These are phyloP conservation scores for Bombus terrestris DNA, from an alignment of 1,140 invertebrate species.

Conservation along the genomic window DNA sequence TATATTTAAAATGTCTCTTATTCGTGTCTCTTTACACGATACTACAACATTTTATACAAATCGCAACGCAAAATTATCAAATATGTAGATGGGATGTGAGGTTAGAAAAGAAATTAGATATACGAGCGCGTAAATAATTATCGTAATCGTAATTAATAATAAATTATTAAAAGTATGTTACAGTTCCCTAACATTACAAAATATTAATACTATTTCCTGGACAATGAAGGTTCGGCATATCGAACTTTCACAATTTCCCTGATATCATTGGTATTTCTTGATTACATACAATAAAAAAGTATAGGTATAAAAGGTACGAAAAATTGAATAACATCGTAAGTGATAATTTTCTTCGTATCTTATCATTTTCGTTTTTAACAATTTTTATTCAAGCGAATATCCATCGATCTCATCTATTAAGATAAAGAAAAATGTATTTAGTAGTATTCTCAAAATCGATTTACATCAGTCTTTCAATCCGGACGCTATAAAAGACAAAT, in stretches of 20 bases:
- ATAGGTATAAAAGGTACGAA: not conserved
- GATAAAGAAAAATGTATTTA: not conserved
- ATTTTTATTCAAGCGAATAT: not conserved
- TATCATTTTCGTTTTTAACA: not conserved
- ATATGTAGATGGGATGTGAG: not conserved
- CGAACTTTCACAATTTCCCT: slow-evolving; percentile 25
- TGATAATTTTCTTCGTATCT: not conserved
- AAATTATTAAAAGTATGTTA: slow-evolving; percentile 46
- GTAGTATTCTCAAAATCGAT: not conserved
- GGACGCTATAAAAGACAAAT: not conserved
- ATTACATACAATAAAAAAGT: not conserved
- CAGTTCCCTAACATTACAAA: slow-evolving; percentile 15
- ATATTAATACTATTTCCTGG: slow-evolving; percentile 61
- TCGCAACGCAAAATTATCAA: not conserved
- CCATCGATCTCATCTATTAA: not conserved
- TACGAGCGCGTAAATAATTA: slow-evolving; percentile 12
- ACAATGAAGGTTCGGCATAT: slow-evolving; percentile 23
- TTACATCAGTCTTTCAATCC: slow-evolving; percentile 19
- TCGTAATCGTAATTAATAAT: slow-evolving; percentile 23
- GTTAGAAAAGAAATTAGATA: slow-evolving; percentile 10
- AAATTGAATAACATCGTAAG: not conserved
- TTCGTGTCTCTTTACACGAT: not conserved
- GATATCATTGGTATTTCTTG: slow-evolving; percentile 8
- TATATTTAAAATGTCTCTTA: slow-evolving; percentile 29
- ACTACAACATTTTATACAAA: slow-evolving; percentile 4